Base-by-base conservation (phyloP, 1,140 invertebrate species). In the Geopemphigus sp. region DNA sequence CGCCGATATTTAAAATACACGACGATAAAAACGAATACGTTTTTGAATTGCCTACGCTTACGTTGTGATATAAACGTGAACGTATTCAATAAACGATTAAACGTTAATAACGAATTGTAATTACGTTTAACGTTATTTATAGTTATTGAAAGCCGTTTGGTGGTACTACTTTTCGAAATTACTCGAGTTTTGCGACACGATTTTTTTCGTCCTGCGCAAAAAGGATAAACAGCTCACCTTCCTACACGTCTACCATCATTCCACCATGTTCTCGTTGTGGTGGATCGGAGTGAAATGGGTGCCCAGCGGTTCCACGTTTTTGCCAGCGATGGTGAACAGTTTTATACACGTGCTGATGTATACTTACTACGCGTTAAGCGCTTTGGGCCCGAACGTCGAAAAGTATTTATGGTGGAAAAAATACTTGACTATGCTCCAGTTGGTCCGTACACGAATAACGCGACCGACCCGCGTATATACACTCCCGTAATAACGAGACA, bases 211-310 rank as follows among this genome's bases (percentile, higher is more conserved):
- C 80, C 84, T 96, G 47, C 88, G 94, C 50, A 95, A 96, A 85
- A 96, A 96, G 83, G 90, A 92, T 80, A 91, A 91, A 81, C 94
- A 96, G 85, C 85, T 97, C 72, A 94, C 93, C 17, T 96, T 96
- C 85, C 88, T 97, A 5, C 95, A 97, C 82, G 91, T 96, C 0
- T 96, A 96, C 84, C 95, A 97, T 85, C 95, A 96, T 84, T 94
- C 94, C 5, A 95, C 93, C 0, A 96, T 96, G 93, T 95, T 96
- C 84, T 88, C 90, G 0, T 89, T 96, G n/a, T 97, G 95, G 94
- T 98, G 95, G 95, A 96, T 98, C 82, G 94, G 94, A 24, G 92
- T 97, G 81, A 97, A 97, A 88, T 98, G 94, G 93, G 94, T 97
- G 8, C 95, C 96, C n/a, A 96, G 95, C 85, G 96, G 96, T 80